Percentiles rank a stretch among this genome's conserved stretches.
phyloP scores from a whole-genome alignment of 2,113 vertebrate species.

The Channa maculata region DNA sequence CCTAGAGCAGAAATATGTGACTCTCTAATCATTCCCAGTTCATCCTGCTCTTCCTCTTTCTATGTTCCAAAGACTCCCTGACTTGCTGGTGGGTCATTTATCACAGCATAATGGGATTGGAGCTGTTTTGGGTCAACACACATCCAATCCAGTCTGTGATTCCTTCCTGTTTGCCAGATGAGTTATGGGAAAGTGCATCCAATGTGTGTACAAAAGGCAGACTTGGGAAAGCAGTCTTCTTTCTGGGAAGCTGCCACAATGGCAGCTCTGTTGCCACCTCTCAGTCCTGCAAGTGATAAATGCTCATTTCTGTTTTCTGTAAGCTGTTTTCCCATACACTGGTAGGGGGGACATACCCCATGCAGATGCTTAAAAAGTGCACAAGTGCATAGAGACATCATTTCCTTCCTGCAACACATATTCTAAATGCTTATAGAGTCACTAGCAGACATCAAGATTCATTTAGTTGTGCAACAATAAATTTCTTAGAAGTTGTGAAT shows the following conservation, averaged over 20 bases:
- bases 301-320: conserved; percentile 56
- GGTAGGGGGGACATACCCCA: conserved; percentile 10
- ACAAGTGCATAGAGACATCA: no score
- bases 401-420: no score
- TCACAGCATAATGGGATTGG: conserved; percentile 74
- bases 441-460: no score
- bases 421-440: no score
- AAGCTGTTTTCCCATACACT: conserved; percentile 24
- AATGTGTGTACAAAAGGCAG: conserved; percentile 58
- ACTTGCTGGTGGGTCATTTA: conserved; percentile 71
- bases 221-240: conserved; percentile 62
- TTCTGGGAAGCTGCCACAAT: conserved; percentile 50
- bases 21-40: conserved; percentile 69
- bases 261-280: conserved; percentile 53
- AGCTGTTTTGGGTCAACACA: conserved; percentile 73
- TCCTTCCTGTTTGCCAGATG: conserved; percentile 74
- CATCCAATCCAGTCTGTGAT: conserved; percentile 67
- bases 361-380: conserved; percentile 24
- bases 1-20: conserved; percentile 56
- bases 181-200: conserved; percentile 67
- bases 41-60: conserved; percentile 48
- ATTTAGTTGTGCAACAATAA: no score
- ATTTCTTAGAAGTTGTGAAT: no score
- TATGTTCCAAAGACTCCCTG: conserved; percentile 55
- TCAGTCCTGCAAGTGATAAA: conserved; percentile 53